phyloP scores from a whole-genome alignment of 2,797 vertebrate species.

The Trematomus bernacchii region DNA sequence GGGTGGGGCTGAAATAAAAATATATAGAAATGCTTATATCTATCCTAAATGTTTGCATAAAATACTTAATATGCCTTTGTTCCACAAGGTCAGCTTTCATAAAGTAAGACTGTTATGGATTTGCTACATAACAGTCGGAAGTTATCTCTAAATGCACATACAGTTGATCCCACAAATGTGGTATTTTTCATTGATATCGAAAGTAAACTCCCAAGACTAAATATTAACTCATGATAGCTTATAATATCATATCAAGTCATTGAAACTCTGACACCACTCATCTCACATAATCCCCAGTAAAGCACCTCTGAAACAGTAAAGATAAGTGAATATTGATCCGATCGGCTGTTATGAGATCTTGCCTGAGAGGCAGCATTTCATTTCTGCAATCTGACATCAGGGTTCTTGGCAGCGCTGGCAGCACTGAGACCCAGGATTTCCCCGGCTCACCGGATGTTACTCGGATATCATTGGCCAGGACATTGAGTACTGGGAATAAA shows the following conservation, averaged over 20 bases:
- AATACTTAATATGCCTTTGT: too few relatives aligned
- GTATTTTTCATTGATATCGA: too few relatives aligned
- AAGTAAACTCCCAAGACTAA: background rate
- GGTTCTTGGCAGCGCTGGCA: conserved; percentile 67
- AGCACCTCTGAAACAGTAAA: conserved; percentile 28
- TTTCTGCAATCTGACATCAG: conserved; percentile 73
- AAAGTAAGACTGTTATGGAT: too few relatives aligned
- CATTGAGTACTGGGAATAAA: conserved; percentile 78
- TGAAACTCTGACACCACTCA: conserved; percentile 16
- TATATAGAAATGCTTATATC: too few relatives aligned
- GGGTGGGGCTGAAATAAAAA: too few relatives aligned
- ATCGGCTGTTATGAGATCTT: conserved; percentile 40
- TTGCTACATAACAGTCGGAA: too few relatives aligned
- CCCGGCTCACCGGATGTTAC: conserved; percentile 75
- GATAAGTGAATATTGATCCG: conserved; percentile 55
- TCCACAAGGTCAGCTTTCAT: too few relatives aligned
- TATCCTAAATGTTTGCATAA: too few relatives aligned
- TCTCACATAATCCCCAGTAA: conserved; percentile 29
- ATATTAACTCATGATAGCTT: background rate
- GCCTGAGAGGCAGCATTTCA: conserved; percentile 58
- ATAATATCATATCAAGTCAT: conserved; percentile 20
- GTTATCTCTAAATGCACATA: too few relatives aligned
- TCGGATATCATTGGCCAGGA: conserved; percentile 77
- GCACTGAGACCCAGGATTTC: conserved; percentile 76
- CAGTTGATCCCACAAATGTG: too few relatives aligned